Conservation (phyloP, 2,888 invertebrate species). For the Zelleria hepariella region DNA sequence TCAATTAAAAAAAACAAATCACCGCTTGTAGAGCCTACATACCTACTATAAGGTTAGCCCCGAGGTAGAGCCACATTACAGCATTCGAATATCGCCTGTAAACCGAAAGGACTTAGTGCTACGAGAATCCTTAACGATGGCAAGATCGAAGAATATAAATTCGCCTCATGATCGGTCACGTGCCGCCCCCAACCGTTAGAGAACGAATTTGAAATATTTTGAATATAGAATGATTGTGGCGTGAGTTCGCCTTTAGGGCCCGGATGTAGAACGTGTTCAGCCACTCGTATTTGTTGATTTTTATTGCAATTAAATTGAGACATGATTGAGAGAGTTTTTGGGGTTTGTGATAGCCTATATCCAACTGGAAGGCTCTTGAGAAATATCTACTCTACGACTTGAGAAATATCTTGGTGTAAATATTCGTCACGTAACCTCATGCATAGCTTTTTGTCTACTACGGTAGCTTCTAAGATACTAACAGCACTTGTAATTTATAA, state of each 20-base stretch:
- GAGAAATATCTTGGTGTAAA: not conserved
- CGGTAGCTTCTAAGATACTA: not conserved
- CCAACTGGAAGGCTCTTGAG: no score
- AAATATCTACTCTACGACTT: no score
- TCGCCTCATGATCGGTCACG: constrained; percentile 48
- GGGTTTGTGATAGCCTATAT: not conserved
- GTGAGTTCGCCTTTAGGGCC: not conserved
- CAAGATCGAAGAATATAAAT: constrained; percentile 8
- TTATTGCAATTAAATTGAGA: not conserved
- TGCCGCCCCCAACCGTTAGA: constrained; percentile 24
- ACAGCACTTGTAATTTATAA: not conserved
- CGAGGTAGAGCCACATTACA: no score
- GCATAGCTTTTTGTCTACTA: no score
- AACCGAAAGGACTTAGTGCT: not conserved
- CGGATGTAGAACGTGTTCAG: not conserved
- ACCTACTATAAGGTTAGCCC: no score
- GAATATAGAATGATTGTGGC: not conserved
- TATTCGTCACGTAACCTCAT: not conserved
- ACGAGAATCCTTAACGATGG: not conserved
- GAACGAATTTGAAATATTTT: not conserved
- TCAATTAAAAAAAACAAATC: constrained; percentile 52
- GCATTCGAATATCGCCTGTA: not conserved
- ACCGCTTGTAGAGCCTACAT: constrained; percentile 12
- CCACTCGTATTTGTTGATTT: not conserved
- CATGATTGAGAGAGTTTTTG: not conserved